Base-by-base conservation (phyloP, 2,888 invertebrate genomes). In the Ennomos fuscantarius region DNA sequence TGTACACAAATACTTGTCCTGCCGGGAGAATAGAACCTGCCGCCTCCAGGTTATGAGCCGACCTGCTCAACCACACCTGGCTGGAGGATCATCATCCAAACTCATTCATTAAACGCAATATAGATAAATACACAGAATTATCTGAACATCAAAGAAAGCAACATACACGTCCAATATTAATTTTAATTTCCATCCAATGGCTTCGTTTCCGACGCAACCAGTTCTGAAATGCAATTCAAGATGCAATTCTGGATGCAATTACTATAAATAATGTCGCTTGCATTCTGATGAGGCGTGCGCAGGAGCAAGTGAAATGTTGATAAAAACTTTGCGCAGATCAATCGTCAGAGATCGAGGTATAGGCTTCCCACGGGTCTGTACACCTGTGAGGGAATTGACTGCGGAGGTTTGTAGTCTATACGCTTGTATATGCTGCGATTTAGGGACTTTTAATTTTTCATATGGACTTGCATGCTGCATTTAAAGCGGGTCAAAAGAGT, bases 291-390 rank as follows among this genome's bases (percentile, higher is more conserved):
- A 70, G 59, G 39, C 58, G 51, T 71, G 74, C 40, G 52, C 47
- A 34, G 47, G 43, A 15, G 68, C 65, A 61, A 60, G 64, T 64
- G 55, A 70, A 66, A 59, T 35, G 66, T 65, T 54, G 65, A 73
- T 78, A 78, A 79, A 79, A 80, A 73, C 52, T 45, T 59, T 44
- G 62, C 56, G 60, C 56, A 69, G 65, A 79, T 78, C 79, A 80
- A 79, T 80, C 77, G 79, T 73, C 31, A 35, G 35, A 12, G 39
- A 52, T 48, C 47, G 68, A 24, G 74, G 74, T 70, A 74, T 77
- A 73, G 78, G 72, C 81, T 89, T 88, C 89, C 87, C 89, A 89
- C 88, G 89, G 83, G 65, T 64, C 52, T 9, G 67, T 70, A 79
- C 89, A 89, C 88, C 89, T 89, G 89, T 87, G 85, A 81, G 78